Conservation (phyloP, 2,797 vertebrate genomes). For the Euphonia xanthogaster region DNA sequence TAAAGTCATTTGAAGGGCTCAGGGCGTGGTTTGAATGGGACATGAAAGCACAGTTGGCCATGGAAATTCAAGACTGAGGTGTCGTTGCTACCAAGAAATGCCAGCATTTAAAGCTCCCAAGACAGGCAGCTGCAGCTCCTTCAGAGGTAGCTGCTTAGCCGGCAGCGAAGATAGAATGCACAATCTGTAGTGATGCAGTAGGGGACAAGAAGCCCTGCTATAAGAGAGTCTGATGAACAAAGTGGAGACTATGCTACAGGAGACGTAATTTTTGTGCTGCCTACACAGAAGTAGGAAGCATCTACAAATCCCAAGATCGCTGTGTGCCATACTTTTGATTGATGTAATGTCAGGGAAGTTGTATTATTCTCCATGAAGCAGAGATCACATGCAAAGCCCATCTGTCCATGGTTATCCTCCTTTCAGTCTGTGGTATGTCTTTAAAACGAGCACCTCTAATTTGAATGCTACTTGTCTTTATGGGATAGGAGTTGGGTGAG, state of each 20-base stretch:
- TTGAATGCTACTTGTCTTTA: neutral
- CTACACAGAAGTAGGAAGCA: neutral
- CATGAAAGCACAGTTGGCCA: neutral
- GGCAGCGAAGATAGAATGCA: neutral
- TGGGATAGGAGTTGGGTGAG: neutral
- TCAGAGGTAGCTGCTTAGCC: neutral
- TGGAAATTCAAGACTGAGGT: neutral
- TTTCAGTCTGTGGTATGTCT: neutral
- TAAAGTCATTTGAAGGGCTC: neutral
- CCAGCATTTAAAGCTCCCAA: neutral
- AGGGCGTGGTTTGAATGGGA: neutral
- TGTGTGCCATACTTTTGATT: neutral
- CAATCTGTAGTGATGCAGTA: too few relatives aligned
- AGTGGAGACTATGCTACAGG: neutral
- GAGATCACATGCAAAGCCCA: neutral
- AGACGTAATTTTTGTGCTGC: neutral
- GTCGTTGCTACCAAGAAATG: neutral
- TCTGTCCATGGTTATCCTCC: neutral
- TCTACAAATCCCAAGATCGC: neutral
- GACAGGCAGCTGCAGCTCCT: neutral
- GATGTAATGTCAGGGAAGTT: neutral
- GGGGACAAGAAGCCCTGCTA: neutral
- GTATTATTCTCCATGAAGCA: neutral
- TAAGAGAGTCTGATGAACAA: neutral
- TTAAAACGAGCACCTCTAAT: neutral